Conservation (phyloP, 2,888 invertebrate species). For the Ganaspis brasiliensis region DNA sequence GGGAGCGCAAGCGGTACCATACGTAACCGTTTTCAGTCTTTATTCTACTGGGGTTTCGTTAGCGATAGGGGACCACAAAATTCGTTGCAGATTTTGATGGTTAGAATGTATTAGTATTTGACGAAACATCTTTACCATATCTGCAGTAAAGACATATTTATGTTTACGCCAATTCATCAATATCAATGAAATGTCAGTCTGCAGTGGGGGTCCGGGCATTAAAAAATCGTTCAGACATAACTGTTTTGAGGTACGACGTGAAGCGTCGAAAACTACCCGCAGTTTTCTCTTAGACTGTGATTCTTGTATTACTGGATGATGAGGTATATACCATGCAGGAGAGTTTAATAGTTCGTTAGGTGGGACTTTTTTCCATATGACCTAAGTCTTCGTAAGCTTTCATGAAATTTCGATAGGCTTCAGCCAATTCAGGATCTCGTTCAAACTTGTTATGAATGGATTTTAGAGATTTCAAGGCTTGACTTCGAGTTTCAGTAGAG, state of each 20-base stretch:
- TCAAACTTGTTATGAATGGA: not conserved
- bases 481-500: not conserved
- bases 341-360: not conserved
- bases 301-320: conserved; percentile 14
- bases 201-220: no score
- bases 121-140: conserved; percentile 18
- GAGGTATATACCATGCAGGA: conserved; percentile 29
- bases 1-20: conserved; percentile 12
- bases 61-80: not conserved
- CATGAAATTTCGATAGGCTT: not conserved
- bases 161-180: conserved; percentile 15
- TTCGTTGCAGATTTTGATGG: not conserved
- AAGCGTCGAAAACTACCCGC: conserved; percentile 28
- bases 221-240: no score
- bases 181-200: not conserved
- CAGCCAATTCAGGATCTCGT: not conserved
- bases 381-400: not conserved
- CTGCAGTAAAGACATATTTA: conserved; percentile 13
- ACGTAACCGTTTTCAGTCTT: not conserved
- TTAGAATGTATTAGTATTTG: not conserved
- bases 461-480: not conserved
- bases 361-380: conserved; percentile 18
- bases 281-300: not conserved
- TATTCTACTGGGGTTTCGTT: not conserved
- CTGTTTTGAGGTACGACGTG: not conserved